Base-by-base conservation (phyloP, 2,888 invertebrate genomes). In the Napeogenes sylphis region DNA sequence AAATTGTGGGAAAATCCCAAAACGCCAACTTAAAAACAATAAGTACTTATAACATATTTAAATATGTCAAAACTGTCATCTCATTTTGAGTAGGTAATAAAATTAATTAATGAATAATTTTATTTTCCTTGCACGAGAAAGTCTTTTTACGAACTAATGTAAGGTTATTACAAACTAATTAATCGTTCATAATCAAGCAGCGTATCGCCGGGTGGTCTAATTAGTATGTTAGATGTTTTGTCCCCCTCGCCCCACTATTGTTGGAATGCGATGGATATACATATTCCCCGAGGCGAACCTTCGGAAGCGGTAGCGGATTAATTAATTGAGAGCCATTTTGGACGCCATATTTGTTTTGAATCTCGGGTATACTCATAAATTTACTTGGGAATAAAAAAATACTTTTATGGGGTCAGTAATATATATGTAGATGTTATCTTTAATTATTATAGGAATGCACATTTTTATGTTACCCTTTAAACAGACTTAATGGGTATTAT, bases 131-230 rank as follows among this genome's bases (percentile, higher is more conserved):
- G 6, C 30, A 13, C 12, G 30, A 51, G 51, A 51, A 30, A 21
- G 30, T 51, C 51, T 30, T 51, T 51, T 51, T 51, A 51, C 51
- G 32, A 21, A 63, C 13, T 13, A 51, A 58, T 60, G 47, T 55
- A 58, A 62, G 53, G 33, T 62, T 55, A 62, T 64, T 58, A 55
- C 32, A 61, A 61, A 61, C 58, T 58, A 60, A 64, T 58, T 64
- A 64, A 64, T 64, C 58, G 55, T 56, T 58, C 55, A 61, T 60
- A 64, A 64, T 75, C 74, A 73, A 71, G 73, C 71, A 68, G 59
- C 72, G 68, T 71, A 77, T 70, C 82, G 73, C 75, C 77, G 77
- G 83, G 82, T 76, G 82, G 82, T 76, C 80, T 74, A 79, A 80
- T 82, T 82, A 81, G 79, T 80, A 72, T 66, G 68, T 69, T 62